Evolutionary conservation across 2,113 vertebrate genomes (phyloP), one percentile per base, ranked within the genome.

Genomic region (Mystacornis crossleyi): DNA sequence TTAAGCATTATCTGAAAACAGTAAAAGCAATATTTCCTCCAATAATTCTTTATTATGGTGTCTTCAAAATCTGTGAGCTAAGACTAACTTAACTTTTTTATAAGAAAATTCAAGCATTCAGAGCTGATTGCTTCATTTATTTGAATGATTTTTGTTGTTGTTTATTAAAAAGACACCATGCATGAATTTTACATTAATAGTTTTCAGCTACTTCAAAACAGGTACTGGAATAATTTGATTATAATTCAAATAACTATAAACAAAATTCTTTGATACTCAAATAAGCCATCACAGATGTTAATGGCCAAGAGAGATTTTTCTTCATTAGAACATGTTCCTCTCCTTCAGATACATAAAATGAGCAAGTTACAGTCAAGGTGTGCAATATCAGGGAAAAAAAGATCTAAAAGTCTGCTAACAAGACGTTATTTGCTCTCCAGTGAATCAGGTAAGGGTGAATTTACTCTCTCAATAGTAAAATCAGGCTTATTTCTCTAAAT

Each of bases 1-100:
- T 98, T 98, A 97, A 97, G 95, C 97, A 98, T 98, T 98, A 98
- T 98, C 98, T 98, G 97, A 97, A 98, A 98, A 98, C 95, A 98
- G 96, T 90, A 98, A 96, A 98, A 97, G 98, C 98, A 98, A 90
- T 97, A 98, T 97, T 98, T 97, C 88, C 64, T 96, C 55, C 75
- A 94, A 72, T 95, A 94, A 91, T 97, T 97, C 94, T 90, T 95
- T 83, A 93, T 90, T 97, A 95, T 72, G 84, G 81, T 34, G 65
- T 90, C 90, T 96, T 94, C 93, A 89, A 96, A 98, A 98, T 98
- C 98, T 97, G 78, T 97, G 97, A 98, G 89, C 96, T 95, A 97
- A 97, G 96, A 89, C 91, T 87, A 90, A 82, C 94, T 97, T 95
- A 96, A 86, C 90, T 98, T 95, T 89, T 90, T 88, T 15, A 1